phyloP scores from a whole-genome alignment of 2,797 vertebrate species.

The Sebastes trivittatus region DNA sequence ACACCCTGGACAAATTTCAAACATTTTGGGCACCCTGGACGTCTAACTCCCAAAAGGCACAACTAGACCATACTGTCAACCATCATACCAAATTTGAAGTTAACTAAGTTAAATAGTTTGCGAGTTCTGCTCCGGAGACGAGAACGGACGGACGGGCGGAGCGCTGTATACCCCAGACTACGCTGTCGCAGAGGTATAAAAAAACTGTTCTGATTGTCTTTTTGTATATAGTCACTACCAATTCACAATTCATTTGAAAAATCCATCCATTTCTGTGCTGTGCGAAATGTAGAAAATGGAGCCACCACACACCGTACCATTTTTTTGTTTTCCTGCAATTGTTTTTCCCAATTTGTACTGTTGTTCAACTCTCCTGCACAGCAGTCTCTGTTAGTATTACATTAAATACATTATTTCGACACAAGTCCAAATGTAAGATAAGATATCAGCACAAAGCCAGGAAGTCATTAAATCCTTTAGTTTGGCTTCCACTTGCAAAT shows the following conservation, averaged over 20 bases:
- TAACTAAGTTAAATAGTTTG: no score
- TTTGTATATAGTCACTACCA: no score
- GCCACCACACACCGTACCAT: neutral
- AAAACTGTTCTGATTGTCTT: no score
- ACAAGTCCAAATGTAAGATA: neutral
- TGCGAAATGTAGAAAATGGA: neutral
- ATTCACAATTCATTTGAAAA: neutral
- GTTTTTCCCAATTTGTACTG: neutral
- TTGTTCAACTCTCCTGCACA: neutral
- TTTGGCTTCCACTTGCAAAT: neutral
- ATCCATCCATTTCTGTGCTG: neutral
- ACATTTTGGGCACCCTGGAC: no score
- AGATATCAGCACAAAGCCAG: neutral
- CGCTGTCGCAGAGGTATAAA: no score
- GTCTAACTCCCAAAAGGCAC: no score
- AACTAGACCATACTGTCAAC: no score
- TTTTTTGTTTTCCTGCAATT: neutral
- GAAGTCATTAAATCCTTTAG: neutral
- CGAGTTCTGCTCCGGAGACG: no score
- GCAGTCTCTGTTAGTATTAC: neutral
- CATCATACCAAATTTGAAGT: no score
- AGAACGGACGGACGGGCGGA: no score
- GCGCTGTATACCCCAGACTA: no score
- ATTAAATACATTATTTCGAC: neutral
- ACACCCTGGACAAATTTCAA: no score